Evolutionary conservation across 2,113 vertebrate genomes (phyloP).

Genomic region (Myxocyprinus asiaticus): DNA sequence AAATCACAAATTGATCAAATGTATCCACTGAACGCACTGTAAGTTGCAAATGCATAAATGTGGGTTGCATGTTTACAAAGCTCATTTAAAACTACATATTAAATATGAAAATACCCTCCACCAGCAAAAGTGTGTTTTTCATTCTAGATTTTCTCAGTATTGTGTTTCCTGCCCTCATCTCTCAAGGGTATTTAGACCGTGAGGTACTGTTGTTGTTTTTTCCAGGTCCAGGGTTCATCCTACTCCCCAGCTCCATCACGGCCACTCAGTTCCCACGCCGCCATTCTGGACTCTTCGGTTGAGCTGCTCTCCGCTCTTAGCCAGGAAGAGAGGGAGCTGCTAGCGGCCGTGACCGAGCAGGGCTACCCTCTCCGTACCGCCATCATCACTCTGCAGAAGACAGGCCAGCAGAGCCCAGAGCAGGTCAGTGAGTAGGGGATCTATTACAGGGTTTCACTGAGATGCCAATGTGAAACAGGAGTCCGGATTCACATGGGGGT

Average conservation of each 20-base stretch:
- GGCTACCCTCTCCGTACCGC: conserved; percentile 87
- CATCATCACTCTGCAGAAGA: conserved; percentile 90
- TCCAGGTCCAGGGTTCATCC: conserved; percentile 70
- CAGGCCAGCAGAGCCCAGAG: conserved; percentile 79
- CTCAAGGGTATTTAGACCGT: conserved; percentile 29
- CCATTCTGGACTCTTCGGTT: conserved; percentile 70
- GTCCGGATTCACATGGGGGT: not conserved
- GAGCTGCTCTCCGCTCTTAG: conserved; percentile 87
- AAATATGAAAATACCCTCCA: not conserved
- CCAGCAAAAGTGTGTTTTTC: not conserved
- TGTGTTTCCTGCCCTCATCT: conserved; percentile 27
- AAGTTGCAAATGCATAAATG: too few species aligned
- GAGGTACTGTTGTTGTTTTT: conserved; percentile 33
- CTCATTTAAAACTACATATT: not conserved
- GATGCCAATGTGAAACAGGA: not conserved
- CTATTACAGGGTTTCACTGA: not conserved
- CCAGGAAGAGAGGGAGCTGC: conserved; percentile 86
- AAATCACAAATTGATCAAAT: too few species aligned
- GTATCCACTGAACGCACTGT: too few species aligned
- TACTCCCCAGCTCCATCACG: conserved; percentile 51
- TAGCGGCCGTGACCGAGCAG: conserved; percentile 77
- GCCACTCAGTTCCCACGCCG: conserved; percentile 55
- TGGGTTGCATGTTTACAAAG: too few species aligned
- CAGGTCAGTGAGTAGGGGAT: conserved; percentile 76
- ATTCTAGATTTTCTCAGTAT: conserved; percentile 11